Evolutionary conservation across 2,113 vertebrate genomes (phyloP).

Genomic region (Rhinichthys klamathensis): DNA sequence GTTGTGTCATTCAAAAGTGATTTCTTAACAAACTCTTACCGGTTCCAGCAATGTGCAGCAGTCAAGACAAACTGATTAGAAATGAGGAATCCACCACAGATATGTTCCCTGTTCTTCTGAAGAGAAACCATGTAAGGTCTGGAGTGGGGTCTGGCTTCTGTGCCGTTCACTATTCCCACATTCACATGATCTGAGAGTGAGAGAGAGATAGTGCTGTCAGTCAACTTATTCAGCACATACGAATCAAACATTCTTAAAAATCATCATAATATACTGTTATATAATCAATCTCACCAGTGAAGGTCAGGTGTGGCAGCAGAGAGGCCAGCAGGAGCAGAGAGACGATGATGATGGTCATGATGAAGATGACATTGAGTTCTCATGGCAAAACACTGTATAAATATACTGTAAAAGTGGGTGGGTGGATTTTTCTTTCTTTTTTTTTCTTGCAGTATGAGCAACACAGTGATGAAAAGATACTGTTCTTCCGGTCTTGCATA

Average conservation of each 20-base stretch:
- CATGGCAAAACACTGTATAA: too few relatives aligned
- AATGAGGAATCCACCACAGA: slow-evolving; percentile 50
- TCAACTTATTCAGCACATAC: not conserved
- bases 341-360: not conserved
- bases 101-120: not conserved
- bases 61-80: slow-evolving; percentile 48
- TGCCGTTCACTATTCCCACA: slow-evolving; percentile 37
- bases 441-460: too few relatives aligned
- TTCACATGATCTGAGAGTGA: slow-evolving; percentile 43
- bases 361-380: not conserved
- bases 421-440: too few relatives aligned
- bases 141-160: slow-evolving; percentile 29
- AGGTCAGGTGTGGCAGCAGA: slow-evolving; percentile 16
- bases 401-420: too few relatives aligned
- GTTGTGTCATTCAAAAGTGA: too few relatives aligned
- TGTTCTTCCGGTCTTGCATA: too few relatives aligned
- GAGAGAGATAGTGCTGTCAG: not conserved
- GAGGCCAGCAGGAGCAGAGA: slow-evolving; percentile 19
- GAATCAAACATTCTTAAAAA: too few relatives aligned
- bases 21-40: slow-evolving; percentile 13
- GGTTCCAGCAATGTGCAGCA: slow-evolving; percentile 37
- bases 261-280: too few relatives aligned
- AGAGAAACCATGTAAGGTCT: slow-evolving; percentile 55
- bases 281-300: slow-evolving; percentile 29
- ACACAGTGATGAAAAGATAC: too few relatives aligned